These are phyloP conservation scores for Ophion ellenae DNA, from an alignment of 2,888 invertebrate genomes.

Conservation along the genomic window DNA sequence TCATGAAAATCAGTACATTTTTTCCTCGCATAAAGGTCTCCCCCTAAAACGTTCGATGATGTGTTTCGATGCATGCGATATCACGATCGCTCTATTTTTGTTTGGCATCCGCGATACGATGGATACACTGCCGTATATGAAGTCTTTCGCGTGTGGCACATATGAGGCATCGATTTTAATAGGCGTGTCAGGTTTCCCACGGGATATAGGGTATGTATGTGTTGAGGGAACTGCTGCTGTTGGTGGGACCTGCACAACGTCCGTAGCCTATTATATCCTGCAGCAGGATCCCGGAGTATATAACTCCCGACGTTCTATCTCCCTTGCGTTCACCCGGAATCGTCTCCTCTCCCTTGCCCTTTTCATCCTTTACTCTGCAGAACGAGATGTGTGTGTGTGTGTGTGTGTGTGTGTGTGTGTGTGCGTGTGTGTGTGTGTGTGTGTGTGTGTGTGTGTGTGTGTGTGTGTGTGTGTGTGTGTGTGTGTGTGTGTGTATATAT, in stretches of 20 bases:
- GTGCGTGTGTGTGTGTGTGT: too few species aligned
- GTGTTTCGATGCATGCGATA: neutral
- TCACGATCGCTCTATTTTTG: neutral
- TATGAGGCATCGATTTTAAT: slow-evolving; percentile 71
- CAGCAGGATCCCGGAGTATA: slow-evolving; percentile 58
- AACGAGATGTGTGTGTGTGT: slow-evolving; percentile 29
- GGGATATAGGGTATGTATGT: slow-evolving; percentile 60
- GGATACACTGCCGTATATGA: slow-evolving; percentile 11
- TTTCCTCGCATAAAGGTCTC: neutral
- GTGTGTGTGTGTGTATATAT: neutral
- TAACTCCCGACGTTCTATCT: slow-evolving; percentile 58
- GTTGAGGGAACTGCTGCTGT: slow-evolving; percentile 26
- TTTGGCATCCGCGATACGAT: neutral
- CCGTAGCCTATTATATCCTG: slow-evolving; percentile 66
- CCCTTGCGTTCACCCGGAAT: slow-evolving; percentile 38
- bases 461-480: too few species aligned
- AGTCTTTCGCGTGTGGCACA: slow-evolving; percentile 5
- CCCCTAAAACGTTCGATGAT: neutral
- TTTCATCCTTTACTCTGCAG: slow-evolving; percentile 53
- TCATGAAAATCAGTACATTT: too few species aligned
- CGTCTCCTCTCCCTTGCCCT: slow-evolving; percentile 19
- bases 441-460: too few species aligned
- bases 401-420: too few species aligned
- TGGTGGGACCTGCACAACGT: slow-evolving; percentile 55
- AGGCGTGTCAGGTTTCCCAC: slow-evolving; percentile 74